Percentiles rank a stretch among this genome's conserved stretches.
These are phyloP conservation scores for Phoronis australis DNA, from an alignment of 2,888 invertebrate genomes.

Conservation along the genomic window DNA sequence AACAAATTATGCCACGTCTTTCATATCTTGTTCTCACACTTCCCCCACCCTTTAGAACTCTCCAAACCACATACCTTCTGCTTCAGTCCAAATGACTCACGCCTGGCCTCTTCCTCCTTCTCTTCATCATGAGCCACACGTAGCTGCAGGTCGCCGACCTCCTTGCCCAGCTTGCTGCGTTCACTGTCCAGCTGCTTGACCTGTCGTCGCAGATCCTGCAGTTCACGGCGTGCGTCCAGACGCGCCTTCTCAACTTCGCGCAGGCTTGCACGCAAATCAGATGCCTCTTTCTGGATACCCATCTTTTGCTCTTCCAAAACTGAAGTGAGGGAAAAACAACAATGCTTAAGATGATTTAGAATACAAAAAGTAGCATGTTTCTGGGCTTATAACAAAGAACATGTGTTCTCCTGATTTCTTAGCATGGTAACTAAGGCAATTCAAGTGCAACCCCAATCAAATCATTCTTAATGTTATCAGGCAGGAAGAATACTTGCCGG, in stretches of 20 bases:
- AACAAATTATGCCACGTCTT: too few species aligned
- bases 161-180: conserved; percentile 49
- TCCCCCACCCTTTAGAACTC: too few species aligned
- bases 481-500: too few species aligned
- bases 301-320: conserved; percentile 76
- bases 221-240: conserved; percentile 67
- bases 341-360: neutral
- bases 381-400: neutral
- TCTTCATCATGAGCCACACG: conserved; percentile 51
- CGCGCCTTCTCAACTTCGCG: conserved; percentile 71
- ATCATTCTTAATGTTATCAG: too few species aligned
- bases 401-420: neutral
- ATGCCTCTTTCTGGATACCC: conserved; percentile 69
- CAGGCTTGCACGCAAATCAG: conserved; percentile 65
- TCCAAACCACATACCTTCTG: too few species aligned
- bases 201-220: conserved; percentile 56
- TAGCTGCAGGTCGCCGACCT: conserved; percentile 50
- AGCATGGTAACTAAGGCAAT: too few species aligned
- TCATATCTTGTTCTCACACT: too few species aligned
- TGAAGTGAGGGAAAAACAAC: conserved; percentile 52
- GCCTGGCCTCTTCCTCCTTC: conserved; percentile 51
- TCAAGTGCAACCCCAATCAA: too few species aligned
- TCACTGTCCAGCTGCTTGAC: conserved; percentile 51
- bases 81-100: conserved; percentile 51
- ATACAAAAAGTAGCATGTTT: neutral